Percentiles rank a stretch among this genome's conserved stretches.
phyloP scores from a whole-genome alignment of 2,797 vertebrate species.

The Schizopygopsis malacanthus region DNA sequence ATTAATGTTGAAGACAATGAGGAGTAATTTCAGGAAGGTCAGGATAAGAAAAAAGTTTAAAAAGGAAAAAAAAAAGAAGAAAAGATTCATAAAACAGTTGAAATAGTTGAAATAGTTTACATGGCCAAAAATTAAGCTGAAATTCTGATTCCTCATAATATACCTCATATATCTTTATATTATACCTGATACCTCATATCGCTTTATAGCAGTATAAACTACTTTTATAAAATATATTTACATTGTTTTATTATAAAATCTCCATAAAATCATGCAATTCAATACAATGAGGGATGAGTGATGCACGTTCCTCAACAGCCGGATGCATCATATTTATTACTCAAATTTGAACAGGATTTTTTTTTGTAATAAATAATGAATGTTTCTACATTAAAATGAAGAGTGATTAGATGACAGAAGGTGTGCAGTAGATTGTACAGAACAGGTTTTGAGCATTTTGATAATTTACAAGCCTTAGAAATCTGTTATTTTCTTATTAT shows the following conservation, averaged over 20 bases:
- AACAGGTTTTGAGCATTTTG: neutral
- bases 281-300: neutral
- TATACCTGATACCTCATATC: neutral
- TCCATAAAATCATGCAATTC: no score
- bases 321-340: no score
- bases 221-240: neutral
- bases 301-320: neutral
- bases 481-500: neutral
- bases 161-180: neutral
- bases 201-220: no score
- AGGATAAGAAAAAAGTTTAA: neutral
- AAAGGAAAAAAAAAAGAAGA: neutral
- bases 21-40: conserved; percentile 10
- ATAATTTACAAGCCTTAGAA: neutral
- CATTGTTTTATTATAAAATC: no score
- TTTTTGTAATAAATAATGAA: no score
- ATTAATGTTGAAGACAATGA: conserved; percentile 36
- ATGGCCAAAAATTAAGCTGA: neutral
- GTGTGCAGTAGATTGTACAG: neutral
- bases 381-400: neutral
- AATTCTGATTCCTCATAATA: neutral
- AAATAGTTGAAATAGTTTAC: neutral
- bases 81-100: neutral
- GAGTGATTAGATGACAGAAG: neutral
- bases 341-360: no score